Conservation (phyloP, 2,113 vertebrate genomes). For the Globicephala melas region DNA sequence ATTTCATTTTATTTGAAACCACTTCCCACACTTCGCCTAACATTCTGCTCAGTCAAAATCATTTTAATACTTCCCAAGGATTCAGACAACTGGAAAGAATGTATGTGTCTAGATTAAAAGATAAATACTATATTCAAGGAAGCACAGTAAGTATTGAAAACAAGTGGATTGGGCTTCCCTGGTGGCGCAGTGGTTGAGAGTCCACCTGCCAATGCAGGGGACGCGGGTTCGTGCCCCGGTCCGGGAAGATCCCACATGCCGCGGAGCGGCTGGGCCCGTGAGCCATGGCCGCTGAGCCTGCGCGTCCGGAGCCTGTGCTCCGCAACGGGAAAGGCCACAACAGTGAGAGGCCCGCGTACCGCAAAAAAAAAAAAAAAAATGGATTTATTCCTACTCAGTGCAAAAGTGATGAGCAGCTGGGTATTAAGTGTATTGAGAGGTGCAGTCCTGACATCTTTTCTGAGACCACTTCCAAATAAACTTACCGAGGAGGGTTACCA, state of each 20-base stretch:
- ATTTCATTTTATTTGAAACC: neutral
- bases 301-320: too few relatives aligned
- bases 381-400: neutral
- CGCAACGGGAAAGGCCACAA: too few relatives aligned
- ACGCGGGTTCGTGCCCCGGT: too few relatives aligned
- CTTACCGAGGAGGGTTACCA: neutral
- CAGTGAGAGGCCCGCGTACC: too few relatives aligned
- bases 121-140: slow-evolving; percentile 19
- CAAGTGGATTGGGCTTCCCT: neutral
- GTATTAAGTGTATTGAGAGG: neutral
- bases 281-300: too few relatives aligned
- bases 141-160: neutral
- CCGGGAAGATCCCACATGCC: too few relatives aligned
- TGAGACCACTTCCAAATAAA: neutral
- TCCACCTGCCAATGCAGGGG: too few relatives aligned
- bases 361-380: neutral
- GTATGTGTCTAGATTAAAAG: slow-evolving; percentile 14
- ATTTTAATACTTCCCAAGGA: slow-evolving; percentile 10
- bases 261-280: too few relatives aligned
- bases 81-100: slow-evolving; percentile 10
- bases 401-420: neutral
- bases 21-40: neutral
- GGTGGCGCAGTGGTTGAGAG: too few relatives aligned
- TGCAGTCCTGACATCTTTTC: neutral
- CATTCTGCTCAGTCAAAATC: slow-evolving; percentile 1